A percentile compares a stretch with the other conserved stretches of the same genome.
phyloP scores from a whole-genome alignment of 2,797 vertebrate genomes.

The Pelodytes ibericus region DNA sequence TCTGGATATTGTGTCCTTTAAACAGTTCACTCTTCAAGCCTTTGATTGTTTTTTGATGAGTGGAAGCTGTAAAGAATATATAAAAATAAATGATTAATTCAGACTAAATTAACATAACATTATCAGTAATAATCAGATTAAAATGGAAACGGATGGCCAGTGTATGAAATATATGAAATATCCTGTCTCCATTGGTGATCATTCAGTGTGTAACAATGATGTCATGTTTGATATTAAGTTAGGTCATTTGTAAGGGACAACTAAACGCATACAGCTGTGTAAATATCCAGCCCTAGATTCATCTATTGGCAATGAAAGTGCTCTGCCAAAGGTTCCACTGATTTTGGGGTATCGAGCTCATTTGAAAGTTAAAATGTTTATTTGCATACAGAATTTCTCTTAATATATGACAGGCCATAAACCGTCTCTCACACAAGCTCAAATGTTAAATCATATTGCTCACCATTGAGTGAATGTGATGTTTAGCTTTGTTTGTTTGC shows the following conservation, averaged over 20 bases:
- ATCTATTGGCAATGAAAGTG: no score
- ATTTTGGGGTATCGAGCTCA: no score
- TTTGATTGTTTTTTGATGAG: constrained; percentile 1
- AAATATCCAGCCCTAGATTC: no score
- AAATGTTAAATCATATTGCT: no score
- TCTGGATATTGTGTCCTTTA: not conserved
- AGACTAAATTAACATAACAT: not conserved
- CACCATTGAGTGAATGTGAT: no score
- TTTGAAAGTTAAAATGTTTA: no score
- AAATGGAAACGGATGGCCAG: not conserved
- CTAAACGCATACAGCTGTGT: not conserved
- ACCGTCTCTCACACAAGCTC: no score
- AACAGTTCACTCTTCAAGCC: constrained; percentile 12
- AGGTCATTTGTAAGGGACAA: not conserved
- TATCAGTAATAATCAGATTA: not conserved
- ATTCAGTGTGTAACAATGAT: not conserved
- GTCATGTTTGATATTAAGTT: not conserved
- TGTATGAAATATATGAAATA: not conserved
- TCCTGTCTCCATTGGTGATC: not conserved
- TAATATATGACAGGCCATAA: no score
- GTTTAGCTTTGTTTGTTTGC: no score
- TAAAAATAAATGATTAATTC: constrained; percentile 6
- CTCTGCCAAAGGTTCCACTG: no score
- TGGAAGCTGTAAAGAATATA: not conserved
- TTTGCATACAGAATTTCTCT: no score